Base-by-base conservation (phyloP, 2,797 vertebrate genomes). In the Neoniphon sammara region DNA sequence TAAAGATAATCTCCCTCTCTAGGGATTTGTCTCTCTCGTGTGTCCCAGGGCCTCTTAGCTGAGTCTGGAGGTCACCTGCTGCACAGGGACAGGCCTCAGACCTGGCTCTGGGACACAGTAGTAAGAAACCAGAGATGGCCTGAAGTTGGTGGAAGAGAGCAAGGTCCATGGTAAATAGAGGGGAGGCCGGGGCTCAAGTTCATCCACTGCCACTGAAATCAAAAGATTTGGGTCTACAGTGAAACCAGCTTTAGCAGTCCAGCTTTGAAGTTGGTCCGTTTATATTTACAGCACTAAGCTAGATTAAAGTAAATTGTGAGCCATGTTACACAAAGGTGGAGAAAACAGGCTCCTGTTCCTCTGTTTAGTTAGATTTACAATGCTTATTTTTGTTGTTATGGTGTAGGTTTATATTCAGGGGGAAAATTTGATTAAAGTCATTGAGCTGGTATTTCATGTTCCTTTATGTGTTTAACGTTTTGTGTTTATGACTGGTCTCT, bases 11-110 rank as follows among this genome's bases (percentile, higher is more conserved):
- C 93, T 92, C 78, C 83, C 81, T 91, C 87, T 90, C 87, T 77
- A 83, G 87, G 91, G 93, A 94, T 94, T 94, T 93, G 92, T 87
- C 88, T 91, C 91, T 93, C 91, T 89, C 91, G 88, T 92, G 90
- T 92, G 93, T 91, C 91, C 89, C 87, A 72, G 85, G 83, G 68
- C 82, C 84, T 88, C 80, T 93, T 92, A 94, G 86, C 88, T 88
- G 80, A 84, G 85, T 89, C 83, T 92, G 77, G 92, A 94, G 94
- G 94, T 94, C 91, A 91, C 86, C 80, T 86, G 85, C 82, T 87
- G 77, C 36, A 72, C 64, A 76, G 73, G 62, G 78, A 74, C 67
- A 42, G 49, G 71, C 70, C 72, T 74, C 59, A 23, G 76, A 85
- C 83, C 58, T 61, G 70, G 59, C 70, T 59, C 53, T 73, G 65